Base-by-base conservation (phyloP, 2,797 vertebrate species). In the Leucoraja ocellata region DNA sequence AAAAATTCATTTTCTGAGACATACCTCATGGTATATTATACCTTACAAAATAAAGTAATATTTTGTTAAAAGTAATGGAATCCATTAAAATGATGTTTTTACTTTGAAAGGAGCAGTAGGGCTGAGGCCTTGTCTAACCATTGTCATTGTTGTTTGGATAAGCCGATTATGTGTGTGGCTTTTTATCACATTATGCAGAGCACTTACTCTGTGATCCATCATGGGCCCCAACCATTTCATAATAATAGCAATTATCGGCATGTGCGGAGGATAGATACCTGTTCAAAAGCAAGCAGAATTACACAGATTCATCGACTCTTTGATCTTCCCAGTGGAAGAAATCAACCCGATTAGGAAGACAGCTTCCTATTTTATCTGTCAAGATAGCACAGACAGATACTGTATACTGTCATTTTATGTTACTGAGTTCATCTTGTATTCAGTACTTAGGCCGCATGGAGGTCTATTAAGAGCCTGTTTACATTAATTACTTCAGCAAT, bases 241-340 rank as follows among this genome's bases (percentile, higher is more conserved):
- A 65, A 86, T n/a, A 63, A 61, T 61, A 46, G 21, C 79, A 13
- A 84, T 84, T 84, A 13, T 14, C 54, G 65, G 84, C 13, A 65
- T 36, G 6, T 88, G 84, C 36, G 18, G 28, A 65, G 28, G 54
- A 63, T 14, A 63, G 83, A 63, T n/a, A 63, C 4, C 58, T 32
- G 4, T 65, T 88, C 32, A 88, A 88, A 65, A 88, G 16, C n/a
- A 63, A 88, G 63, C 63, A 88, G 58, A 86, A 88, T 88, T 63
- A 32, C 13, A 21, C 61, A 36, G 6, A 36, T 36, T 36, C 10
- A 88, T 68, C 16, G 10, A 18, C 7, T 88, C 63, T 88, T 88
- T 88, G 61, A 36, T 88, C 63, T 36, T 58, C 32, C 32, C 63
- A 65, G n/a, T 88, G 32, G n/a, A 9, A 68, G 65, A 68, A 68